phyloP scores from a whole-genome alignment of 2,797 vertebrate species.

The Gymnoscopelus braueri region DNA sequence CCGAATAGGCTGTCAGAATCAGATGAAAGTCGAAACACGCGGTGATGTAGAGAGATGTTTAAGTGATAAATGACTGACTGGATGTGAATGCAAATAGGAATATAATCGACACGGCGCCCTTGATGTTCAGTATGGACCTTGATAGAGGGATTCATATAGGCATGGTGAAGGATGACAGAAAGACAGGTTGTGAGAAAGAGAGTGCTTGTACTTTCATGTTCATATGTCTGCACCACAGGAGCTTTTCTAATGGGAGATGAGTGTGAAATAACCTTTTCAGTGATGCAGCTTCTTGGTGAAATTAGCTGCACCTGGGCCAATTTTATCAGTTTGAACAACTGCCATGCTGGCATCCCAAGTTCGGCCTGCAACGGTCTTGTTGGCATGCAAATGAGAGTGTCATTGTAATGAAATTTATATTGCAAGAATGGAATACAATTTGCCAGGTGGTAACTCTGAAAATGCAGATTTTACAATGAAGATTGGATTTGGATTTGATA shows the following conservation, averaged over 20 bases:
- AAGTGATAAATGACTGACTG: slow-evolving; percentile 8
- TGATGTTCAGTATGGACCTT: not conserved
- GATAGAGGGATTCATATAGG: no score
- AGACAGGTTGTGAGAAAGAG: not conserved
- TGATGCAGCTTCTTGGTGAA: slow-evolving; percentile 37
- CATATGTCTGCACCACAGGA: not conserved
- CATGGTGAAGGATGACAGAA: not conserved
- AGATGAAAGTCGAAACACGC: not conserved
- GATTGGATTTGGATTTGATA: slow-evolving; percentile 25
- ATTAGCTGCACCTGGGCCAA: slow-evolving; percentile 56
- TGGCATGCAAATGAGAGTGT: slow-evolving; percentile 59
- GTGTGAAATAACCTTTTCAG: slow-evolving; percentile 23
- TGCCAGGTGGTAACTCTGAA: slow-evolving; percentile 50
- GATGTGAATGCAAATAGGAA: not conserved
- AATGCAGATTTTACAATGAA: slow-evolving; percentile 53
- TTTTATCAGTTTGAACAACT: slow-evolving; percentile 59
- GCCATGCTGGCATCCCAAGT: slow-evolving; percentile 43
- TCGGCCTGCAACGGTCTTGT: slow-evolving; percentile 52
- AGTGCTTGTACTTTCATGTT: no score
- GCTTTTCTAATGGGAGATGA: slow-evolving; percentile 5
- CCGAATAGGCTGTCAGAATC: not conserved
- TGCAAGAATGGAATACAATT: slow-evolving; percentile 56
- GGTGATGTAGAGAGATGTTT: not conserved
- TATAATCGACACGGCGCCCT: not conserved
- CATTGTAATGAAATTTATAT: slow-evolving; percentile 57